Evolutionary conservation across 1,140 invertebrate species (phyloP), one percentile per base, ranked within the genome.

Genomic region (Bombus fervidus): DNA sequence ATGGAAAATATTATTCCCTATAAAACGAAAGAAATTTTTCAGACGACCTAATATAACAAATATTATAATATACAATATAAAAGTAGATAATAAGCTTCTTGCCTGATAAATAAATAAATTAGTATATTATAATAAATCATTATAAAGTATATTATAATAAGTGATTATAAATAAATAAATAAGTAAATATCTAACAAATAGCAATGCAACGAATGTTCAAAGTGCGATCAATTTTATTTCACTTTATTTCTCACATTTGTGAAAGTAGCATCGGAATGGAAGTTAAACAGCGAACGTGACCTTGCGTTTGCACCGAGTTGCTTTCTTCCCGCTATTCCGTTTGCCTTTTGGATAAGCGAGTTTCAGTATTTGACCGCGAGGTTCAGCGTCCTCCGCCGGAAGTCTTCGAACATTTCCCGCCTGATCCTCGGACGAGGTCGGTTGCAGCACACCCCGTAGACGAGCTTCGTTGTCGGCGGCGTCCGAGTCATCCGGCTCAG

Each of bases 401-500:
- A 82, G 25, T 75, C 73, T 43, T 31, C 39, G 34, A 31, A 79
- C 88, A 72, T 87, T 59, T 82, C 47, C 41, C 82, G 83, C 4
- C 64, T 25, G 71, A 90, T 80, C 18, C 15, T 87, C 28, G 88
- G 89, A 31, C 64, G 73, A 18, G 88, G 89, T 31, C 89, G 47
- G 59, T 79, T 68, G 88, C 88, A 89, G 15, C 64, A 64, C 53
- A 90, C 89, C 41, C 89, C 89, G 86, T 75, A 90, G 13, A 72
- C 57, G 57, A 62, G 41, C 59, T 31, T 71, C 57, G 79, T 37
- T 13, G 74, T 68, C 64, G 22, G 22, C 34, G 78, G 62, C n/a
- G n/a, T 5, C 18, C 41, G 73, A 31, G 12, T 87, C 73, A 43
- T 80, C 39, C 78, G 66, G 6, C 5, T 57, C 37, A 34, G 71